Percentiles rank a stretch among this genome's conserved stretches.
phyloP scores from a whole-genome alignment of 2,113 vertebrate genomes.

The Megalops atlanticus region DNA sequence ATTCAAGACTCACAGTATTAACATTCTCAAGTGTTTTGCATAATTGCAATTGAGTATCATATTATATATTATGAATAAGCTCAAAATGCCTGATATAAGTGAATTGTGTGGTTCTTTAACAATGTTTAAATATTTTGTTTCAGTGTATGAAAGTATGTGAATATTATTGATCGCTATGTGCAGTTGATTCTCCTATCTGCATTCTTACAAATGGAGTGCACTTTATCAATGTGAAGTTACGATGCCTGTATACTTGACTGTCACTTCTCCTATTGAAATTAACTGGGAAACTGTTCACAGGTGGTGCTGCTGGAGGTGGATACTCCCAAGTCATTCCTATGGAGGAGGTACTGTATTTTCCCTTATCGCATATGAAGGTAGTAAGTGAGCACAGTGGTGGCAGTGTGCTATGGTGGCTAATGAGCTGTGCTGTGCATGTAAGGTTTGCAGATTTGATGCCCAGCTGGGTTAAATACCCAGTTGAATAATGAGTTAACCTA shows the following conservation, averaged over 20 bases:
- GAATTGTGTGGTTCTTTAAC: too few species aligned
- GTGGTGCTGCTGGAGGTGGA: slow-evolving; percentile 95
- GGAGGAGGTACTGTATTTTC: slow-evolving; percentile 85
- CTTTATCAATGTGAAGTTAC: too few species aligned
- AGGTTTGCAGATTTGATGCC: background rate
- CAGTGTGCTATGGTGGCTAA: background rate
- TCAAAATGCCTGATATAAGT: too few species aligned
- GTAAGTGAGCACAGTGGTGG: background rate
- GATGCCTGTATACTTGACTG: background rate
- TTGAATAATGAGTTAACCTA: background rate
- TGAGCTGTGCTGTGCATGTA: background rate
- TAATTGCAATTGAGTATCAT: too few species aligned
- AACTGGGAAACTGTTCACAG: slow-evolving; percentile 62
- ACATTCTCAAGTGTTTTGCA: too few species aligned
- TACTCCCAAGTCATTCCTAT: slow-evolving; percentile 97
- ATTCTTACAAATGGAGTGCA: too few species aligned
- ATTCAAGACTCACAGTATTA: too few species aligned
- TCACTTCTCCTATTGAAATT: background rate
- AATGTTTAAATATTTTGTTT: too few species aligned
- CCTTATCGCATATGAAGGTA: background rate
- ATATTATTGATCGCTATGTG: too few species aligned
- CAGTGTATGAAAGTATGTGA: too few species aligned
- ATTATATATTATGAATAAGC: too few species aligned
- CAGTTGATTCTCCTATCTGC: too few species aligned
- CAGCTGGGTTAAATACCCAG: background rate